Percentiles rank a stretch among this genome's conserved stretches.
These are phyloP conservation scores for Chromoteleia sp. DNA, from an alignment of 2,888 invertebrate genomes.

Conservation along the genomic window DNA sequence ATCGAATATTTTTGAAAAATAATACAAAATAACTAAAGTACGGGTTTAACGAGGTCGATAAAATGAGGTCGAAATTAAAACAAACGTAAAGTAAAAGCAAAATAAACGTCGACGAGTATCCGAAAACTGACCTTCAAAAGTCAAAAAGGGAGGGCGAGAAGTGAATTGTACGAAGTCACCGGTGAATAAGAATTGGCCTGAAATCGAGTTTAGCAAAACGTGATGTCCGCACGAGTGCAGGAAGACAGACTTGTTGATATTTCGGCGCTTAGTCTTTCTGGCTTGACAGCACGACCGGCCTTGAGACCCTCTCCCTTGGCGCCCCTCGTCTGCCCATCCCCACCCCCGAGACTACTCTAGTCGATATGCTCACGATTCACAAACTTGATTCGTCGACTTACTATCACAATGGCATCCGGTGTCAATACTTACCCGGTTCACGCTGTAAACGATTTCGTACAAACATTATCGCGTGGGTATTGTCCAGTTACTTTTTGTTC, in stretches of 20 bases:
- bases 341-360: constrained; percentile 61
- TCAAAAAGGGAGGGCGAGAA: too few species aligned
- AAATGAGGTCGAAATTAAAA: too few species aligned
- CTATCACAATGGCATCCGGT: constrained; percentile 57
- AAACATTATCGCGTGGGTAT: constrained; percentile 29
- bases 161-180: too few species aligned
- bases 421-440: constrained; percentile 42
- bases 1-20: too few species aligned
- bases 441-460: constrained; percentile 27
- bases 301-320: constrained; percentile 78
- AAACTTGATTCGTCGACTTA: constrained; percentile 52
- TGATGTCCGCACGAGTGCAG: constrained; percentile 52
- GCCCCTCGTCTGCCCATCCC: constrained; percentile 70
- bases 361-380: constrained; percentile 60
- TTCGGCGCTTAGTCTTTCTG: constrained; percentile 73
- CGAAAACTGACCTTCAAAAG: too few species aligned
- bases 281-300: constrained; percentile 82
- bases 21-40: too few species aligned
- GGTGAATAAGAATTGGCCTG: not conserved
- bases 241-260: constrained; percentile 71
- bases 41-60: too few species aligned
- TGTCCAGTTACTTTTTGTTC: constrained; percentile 1
- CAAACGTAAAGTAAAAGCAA: too few species aligned
- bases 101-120: too few species aligned
- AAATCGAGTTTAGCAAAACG: constrained; percentile 27